Evolutionary conservation across 2,113 vertebrate genomes (phyloP), one percentile per base, ranked within the genome.

Genomic region (Cynopterus brachyotis): DNA sequence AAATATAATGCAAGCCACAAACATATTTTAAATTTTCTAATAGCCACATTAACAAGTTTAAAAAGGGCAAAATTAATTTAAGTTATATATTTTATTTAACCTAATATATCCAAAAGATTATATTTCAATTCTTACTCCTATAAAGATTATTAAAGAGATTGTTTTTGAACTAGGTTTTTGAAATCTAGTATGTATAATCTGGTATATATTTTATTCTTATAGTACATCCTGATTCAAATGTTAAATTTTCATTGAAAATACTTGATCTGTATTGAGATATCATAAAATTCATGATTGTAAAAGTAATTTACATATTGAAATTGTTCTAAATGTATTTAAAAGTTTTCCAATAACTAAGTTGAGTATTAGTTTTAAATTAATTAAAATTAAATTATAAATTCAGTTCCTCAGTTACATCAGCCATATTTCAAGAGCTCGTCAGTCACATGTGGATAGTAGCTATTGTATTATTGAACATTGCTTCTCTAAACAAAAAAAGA

Each of bases 181-280:
- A 93, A 70, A 70, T 83, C 60, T 91, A 75, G 15, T 62, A 50
- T 50, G 50, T 17, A 50, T 50, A 50, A 50, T 50, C 50, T 50
- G 50, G 50, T 50, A 50, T 50, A 4, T 17, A 79, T 59, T 86
- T 90, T 79, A 75, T 26, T 64, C 13, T 66, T 88, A 45, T 0
- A 78, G 37, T 5, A 80, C 26, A 86, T 85, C 64, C 78, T 47
- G 73, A 80, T 88, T 66, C 91, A 35, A 53, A 59, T 72, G 17
- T 55, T 60, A 80, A 72, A 45, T 59, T 93, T 92, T 92, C 59
- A 89, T 1, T 88, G 55, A 60, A 93, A 96, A 92, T 75, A 90
- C 3, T 17, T 66, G 37, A 37, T 82, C 40, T 17, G 15, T 53
- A 64, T 81, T 72, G 57, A 87, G 55, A 50, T 82, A 82, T 89